These are phyloP conservation scores for Myotis davidii DNA, from an alignment of 2,113 vertebrate species.

Conservation along the genomic window DNA sequence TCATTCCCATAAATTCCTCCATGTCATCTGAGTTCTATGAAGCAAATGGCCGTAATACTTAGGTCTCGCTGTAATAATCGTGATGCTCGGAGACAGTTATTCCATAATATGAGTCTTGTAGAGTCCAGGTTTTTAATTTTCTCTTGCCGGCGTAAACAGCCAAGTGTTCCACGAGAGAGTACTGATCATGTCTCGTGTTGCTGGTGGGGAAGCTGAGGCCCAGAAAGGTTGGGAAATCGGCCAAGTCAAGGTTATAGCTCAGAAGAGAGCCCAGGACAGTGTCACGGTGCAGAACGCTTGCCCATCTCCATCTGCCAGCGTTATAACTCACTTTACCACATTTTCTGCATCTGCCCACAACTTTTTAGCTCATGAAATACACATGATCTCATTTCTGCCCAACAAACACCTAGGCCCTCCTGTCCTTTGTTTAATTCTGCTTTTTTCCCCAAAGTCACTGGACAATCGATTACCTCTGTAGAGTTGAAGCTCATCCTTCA, in stretches of 20 bases:
- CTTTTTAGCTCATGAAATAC: not conserved
- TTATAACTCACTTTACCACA: not conserved
- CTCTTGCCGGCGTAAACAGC: not conserved
- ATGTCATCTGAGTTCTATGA: not conserved
- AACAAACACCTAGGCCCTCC: not conserved
- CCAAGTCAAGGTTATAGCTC: not conserved
- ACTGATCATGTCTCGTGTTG: not conserved
- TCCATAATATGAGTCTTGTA: not conserved
- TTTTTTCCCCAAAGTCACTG: not conserved
- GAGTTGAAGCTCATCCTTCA: constrained; percentile 61
- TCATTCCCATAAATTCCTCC: not conserved
- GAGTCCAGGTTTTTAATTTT: not conserved
- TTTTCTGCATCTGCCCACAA: not conserved
- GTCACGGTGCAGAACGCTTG: not conserved
- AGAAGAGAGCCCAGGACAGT: not conserved
- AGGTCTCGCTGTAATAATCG: not conserved
- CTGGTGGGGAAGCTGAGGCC: not conserved
- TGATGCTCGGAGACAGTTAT: not conserved
- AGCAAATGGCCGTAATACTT: not conserved
- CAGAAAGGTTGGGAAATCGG: not conserved
- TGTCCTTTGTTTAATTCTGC: not conserved
- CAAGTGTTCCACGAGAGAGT: not conserved
- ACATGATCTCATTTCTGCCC: not conserved
- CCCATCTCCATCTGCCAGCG: too few relatives aligned
- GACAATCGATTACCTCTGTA: constrained; percentile 61